phyloP scores from a whole-genome alignment of 1,140 invertebrate species.

The Calephelis nemesis region DNA sequence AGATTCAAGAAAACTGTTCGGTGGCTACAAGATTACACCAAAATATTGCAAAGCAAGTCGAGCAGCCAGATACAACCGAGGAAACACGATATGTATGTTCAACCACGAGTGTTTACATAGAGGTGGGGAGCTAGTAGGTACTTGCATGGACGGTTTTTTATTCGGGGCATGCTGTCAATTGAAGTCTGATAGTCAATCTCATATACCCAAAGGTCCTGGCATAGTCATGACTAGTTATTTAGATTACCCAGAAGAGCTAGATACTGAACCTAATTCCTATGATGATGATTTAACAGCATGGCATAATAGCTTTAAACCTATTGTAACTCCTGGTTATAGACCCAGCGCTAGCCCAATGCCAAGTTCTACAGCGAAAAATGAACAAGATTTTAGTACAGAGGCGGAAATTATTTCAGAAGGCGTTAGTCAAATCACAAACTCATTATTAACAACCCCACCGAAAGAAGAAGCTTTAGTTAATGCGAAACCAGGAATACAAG shows the following conservation, averaged over 20 bases:
- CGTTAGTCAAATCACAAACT: constrained; percentile 77
- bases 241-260: constrained; percentile 60
- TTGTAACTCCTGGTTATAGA: constrained; percentile 67
- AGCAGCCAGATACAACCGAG: constrained; percentile 81
- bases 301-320: constrained; percentile 71
- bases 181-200: constrained; percentile 65
- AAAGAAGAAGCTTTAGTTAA: constrained; percentile 64
- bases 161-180: constrained; percentile 93
- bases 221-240: constrained; percentile 69
- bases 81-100: constrained; percentile 95
- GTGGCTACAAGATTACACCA: constrained; percentile 91
- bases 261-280: constrained; percentile 58
- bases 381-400: constrained; percentile 58
- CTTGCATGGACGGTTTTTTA: constrained; percentile 94
- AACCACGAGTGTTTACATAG: constrained; percentile 92
- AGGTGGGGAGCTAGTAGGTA: constrained; percentile 90
- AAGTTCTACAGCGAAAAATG: constrained; percentile 56
- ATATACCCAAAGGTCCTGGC: constrained; percentile 72
- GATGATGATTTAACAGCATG: constrained; percentile 63
- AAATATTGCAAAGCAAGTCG: constrained; percentile 83
- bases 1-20: constrained; percentile 88
- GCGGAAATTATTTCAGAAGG: constrained; percentile 66
- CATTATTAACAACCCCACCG: constrained; percentile 67
- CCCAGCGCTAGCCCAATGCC: constrained; percentile 43
- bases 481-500: constrained; percentile 66